Base-by-base conservation (phyloP, 2,797 vertebrate genomes). In the Mormyrops boulengeri region DNA sequence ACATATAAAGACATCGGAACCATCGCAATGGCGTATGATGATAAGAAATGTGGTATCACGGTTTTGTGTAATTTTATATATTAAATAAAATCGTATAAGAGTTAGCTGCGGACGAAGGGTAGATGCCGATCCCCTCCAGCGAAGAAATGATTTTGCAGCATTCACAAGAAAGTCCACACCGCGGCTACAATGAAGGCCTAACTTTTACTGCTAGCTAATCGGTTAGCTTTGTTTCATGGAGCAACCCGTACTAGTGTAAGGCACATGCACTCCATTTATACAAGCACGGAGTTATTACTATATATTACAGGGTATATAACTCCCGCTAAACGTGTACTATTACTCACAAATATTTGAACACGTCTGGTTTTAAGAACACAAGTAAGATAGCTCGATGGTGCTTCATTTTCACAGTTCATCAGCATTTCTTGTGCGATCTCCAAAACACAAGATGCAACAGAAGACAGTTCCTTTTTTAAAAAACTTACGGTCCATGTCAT, bases 401-500 rank as follows among this genome's bases (percentile, higher is more conserved):
- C 12, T 85, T 85, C 44, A 26, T 50, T 50, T 50, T 22, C 82
- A 26, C 4, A 52, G 3, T 85, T 30, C 82, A 26, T 52, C 49
- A 52, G n/a, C n/a, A 26, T 49, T 52, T 85, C 82, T 85, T 22
- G 82, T 49, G n/a, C 47, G 44, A 14, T 17, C 4, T 85, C 22
- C 44, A 30, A 85, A 50, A 85, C 49, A 50, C 19, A 52, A 49
- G 22, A 19, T 49, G 49, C 82, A 26, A 9, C 44, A 47, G 49
- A 26, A 85, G n/a, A 22, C 9, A 52, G 26, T 14, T 49, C 22
- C 11, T 26, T 17, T 30, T 85, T 85, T 44, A 84, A 53, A 19
- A 22, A 60, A 60, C 93, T 94, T 88, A 94, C 93, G 89, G 85
- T 92, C 89, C 93, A 93, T 93, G 88, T 88, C 90, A 93, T 92